Conservation (phyloP, 2,113 vertebrate genomes). For the Harpagus bidentatus region DNA sequence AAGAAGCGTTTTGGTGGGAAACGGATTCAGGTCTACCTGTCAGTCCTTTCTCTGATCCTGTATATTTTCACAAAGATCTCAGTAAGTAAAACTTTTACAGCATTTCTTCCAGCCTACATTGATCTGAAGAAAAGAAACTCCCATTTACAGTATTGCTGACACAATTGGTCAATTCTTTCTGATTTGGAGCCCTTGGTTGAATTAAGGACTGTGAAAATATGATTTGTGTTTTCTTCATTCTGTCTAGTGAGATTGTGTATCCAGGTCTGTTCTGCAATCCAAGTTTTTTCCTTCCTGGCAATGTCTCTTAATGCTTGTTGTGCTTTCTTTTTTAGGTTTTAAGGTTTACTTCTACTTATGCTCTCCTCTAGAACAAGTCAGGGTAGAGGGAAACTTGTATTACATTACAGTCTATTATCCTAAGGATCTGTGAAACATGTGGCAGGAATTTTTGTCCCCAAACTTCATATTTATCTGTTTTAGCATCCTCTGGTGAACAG, state of each 20-base stretch:
- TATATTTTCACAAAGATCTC: conserved; percentile 98
- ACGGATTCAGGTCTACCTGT: conserved; percentile 90
- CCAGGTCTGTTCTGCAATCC: background rate
- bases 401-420: background rate
- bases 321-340: background rate
- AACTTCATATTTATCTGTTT: background rate
- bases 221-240: background rate
- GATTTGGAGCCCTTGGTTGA: background rate
- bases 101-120: background rate
- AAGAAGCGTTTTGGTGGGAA: conserved; percentile 93
- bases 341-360: background rate
- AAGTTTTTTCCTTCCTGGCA: background rate
- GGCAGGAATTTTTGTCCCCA: background rate
- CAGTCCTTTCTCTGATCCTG: conserved; percentile 86
- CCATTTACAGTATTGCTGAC: background rate
- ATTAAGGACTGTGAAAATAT: background rate
- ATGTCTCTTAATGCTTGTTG: background rate
- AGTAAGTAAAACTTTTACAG: conserved; percentile 73
- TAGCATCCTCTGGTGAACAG: background rate
- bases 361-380: background rate
- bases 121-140: background rate
- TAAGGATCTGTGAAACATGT: background rate
- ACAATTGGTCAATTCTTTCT: background rate
- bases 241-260: background rate
- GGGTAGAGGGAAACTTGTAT: background rate